Conservation (phyloP, 2,888 invertebrate genomes). For the Trichopria drosophilae region DNA sequence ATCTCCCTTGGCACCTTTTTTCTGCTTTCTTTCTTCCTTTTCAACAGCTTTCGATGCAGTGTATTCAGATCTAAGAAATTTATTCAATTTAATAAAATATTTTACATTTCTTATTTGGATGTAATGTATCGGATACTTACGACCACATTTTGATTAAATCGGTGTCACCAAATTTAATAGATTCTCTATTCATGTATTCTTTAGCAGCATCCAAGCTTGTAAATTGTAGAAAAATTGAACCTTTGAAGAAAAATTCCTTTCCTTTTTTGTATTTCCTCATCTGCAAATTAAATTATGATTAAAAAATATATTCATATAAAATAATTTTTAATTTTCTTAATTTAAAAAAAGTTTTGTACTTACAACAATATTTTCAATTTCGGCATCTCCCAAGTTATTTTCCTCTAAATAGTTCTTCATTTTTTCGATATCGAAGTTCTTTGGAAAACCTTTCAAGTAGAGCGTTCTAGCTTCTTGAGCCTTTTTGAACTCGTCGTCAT, state of each 20-base stretch:
- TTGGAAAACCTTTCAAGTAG: slow-evolving; percentile 87
- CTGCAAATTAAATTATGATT: slow-evolving; percentile 42
- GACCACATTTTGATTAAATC: slow-evolving; percentile 73
- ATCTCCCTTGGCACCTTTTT: slow-evolving; percentile 64
- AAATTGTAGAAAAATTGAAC: slow-evolving; percentile 90
- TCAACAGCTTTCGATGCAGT: slow-evolving; percentile 70
- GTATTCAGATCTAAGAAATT: slow-evolving; percentile 60
- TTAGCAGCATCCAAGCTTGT: slow-evolving; percentile 78
- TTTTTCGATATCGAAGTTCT: slow-evolving; percentile 68
- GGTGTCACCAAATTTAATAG: slow-evolving; percentile 69
- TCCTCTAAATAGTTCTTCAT: slow-evolving; percentile 74
- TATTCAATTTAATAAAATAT: slow-evolving; percentile 1
- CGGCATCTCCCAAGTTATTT: slow-evolving; percentile 64
- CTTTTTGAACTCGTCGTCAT: slow-evolving; percentile 80
- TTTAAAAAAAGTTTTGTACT: slow-evolving; percentile 36
- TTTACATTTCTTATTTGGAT: no score
- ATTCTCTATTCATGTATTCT: slow-evolving; percentile 72
- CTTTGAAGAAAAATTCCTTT: slow-evolving; percentile 77
- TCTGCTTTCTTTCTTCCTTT: slow-evolving; percentile 62
- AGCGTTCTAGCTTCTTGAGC: slow-evolving; percentile 75
- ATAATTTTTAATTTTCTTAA: neutral
- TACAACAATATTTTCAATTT: slow-evolving; percentile 56
- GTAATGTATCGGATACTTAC: no score
- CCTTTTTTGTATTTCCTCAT: slow-evolving; percentile 65
- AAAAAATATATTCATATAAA: slow-evolving; percentile 1